A percentile compares a stretch with the other conserved stretches of the same genome.
phyloP scores from a whole-genome alignment of 64 coral and sea anemone genomes.

The Montipora efflorescens region DNA sequence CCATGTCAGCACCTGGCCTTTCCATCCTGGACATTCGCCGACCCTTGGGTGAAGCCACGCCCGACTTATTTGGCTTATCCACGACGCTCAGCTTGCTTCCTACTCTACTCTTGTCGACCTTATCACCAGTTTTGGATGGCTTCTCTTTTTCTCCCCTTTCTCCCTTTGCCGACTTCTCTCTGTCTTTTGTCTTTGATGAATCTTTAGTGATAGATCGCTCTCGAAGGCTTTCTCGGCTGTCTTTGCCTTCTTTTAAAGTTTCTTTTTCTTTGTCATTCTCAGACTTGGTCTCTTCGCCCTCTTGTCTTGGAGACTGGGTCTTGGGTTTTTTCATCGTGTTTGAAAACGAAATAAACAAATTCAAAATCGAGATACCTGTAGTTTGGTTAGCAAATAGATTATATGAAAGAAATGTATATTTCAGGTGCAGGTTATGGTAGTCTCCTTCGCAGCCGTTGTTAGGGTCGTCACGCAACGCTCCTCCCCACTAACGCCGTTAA shows the following conservation, averaged over 20 bases:
- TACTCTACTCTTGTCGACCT: slow-evolving; percentile 49
- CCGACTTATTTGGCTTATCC: slow-evolving; percentile 79
- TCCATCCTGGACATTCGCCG: slow-evolving; percentile 82
- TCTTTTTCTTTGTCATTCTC: slow-evolving; percentile 65
- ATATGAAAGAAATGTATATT: too few relatives aligned
- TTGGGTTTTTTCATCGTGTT: slow-evolving; percentile 46
- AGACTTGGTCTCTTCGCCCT: slow-evolving; percentile 56
- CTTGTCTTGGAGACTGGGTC: slow-evolving; percentile 12
- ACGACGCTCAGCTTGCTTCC: slow-evolving; percentile 72
- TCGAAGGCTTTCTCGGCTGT: slow-evolving; percentile 67
- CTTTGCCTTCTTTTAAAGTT: slow-evolving; percentile 30
- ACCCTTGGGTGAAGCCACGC: slow-evolving; percentile 31
- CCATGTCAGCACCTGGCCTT: slow-evolving; percentile 48
- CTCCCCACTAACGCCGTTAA: too few relatives aligned
- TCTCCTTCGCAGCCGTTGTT: too few relatives aligned
- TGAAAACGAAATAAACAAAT: too few relatives aligned
- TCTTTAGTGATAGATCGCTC: slow-evolving; percentile 60
- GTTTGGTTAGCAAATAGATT: too few relatives aligned
- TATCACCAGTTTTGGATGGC: slow-evolving; percentile 34
- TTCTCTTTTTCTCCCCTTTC: slow-evolving; percentile 77
- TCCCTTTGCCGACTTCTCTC: slow-evolving; percentile 77
- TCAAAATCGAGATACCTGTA: too few relatives aligned
- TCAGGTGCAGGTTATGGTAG: too few relatives aligned
- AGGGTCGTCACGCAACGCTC: too few relatives aligned
- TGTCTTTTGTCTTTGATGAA: slow-evolving; percentile 67